Evolutionary conservation across 2,797 vertebrate species (phyloP).

Genomic region (Brotogeris chrysoptera): DNA sequence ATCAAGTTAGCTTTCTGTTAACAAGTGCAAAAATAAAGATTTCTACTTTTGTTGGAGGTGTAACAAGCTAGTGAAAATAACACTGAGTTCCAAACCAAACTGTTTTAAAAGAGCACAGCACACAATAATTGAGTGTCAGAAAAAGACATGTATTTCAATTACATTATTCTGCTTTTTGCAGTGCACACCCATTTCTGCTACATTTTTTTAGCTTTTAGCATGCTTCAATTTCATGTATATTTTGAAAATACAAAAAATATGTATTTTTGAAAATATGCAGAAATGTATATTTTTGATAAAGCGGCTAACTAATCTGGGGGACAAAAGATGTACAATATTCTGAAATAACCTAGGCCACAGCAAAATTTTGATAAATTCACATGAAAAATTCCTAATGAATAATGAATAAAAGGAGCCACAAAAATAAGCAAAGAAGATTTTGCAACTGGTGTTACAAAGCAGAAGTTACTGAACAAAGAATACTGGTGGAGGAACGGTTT

Average conservation of each 20-base stretch:
- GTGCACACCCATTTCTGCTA: background rate
- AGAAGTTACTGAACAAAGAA: background rate
- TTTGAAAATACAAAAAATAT: background rate
- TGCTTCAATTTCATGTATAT: background rate
- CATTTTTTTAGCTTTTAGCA: background rate
- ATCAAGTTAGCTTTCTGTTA: constrained; percentile 9
- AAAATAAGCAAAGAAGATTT: background rate
- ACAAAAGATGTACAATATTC: background rate
- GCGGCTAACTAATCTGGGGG: background rate
- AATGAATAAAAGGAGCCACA: background rate
- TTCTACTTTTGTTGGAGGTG: background rate
- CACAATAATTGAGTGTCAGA: background rate
- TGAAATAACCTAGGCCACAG: background rate
- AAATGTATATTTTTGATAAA: background rate
- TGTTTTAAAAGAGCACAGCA: background rate
- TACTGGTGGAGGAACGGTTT: background rate
- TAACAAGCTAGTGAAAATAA: background rate
- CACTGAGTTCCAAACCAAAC: background rate
- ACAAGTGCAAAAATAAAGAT: background rate
- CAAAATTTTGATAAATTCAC: background rate
- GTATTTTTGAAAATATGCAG: background rate
- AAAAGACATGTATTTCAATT: background rate
- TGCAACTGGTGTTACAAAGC: background rate
- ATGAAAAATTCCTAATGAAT: background rate
- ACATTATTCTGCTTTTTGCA: rapidly evolving